Conservation (phyloP, 1,140 invertebrate species). For the Drosophila cardini region DNA sequence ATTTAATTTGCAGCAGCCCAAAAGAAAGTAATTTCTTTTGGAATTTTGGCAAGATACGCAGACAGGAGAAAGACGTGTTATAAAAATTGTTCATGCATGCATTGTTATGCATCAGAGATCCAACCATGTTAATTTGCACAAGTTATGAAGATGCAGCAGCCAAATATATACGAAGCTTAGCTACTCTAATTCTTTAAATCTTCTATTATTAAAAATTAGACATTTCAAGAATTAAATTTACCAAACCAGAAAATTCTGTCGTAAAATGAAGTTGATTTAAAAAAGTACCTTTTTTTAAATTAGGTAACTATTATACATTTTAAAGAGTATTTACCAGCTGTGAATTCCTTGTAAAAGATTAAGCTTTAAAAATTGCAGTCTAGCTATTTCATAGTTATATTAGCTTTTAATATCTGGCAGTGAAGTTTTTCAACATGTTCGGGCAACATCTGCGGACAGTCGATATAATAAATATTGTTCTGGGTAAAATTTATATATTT, state of each 20-base stretch:
- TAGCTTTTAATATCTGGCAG: constrained; percentile 21
- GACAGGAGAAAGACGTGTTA: constrained; percentile 4
- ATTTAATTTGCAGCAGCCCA: neutral
- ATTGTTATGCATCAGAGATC: constrained; percentile 13
- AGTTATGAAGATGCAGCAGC: neutral
- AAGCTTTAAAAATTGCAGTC: constrained; percentile 7
- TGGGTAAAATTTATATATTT: constrained; percentile 3
- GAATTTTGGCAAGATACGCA: neutral
- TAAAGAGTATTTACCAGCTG: constrained; percentile 8
- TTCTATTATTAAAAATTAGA: too few species aligned
- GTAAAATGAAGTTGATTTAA: neutral
- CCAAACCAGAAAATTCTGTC: too few species aligned
- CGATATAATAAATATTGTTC: constrained; percentile 22
- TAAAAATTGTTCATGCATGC: constrained; percentile 13
- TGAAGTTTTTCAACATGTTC: constrained; percentile 27
- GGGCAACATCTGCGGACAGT: constrained; percentile 1
- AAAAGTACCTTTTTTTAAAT: neutral
- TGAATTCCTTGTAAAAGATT: neutral
- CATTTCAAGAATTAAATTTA: neutral
- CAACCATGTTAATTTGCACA: constrained; percentile 7
- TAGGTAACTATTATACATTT: neutral
- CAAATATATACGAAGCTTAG: neutral
- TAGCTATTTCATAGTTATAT: constrained; percentile 9
- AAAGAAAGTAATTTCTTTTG: constrained; percentile 9
- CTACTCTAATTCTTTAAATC: neutral